Evolutionary conservation across 30 jellyfish, hydroid and myxozoan species (phyloP), one percentile per base, ranked within the genome.

Genomic region (Nemopilema nomurai): DNA sequence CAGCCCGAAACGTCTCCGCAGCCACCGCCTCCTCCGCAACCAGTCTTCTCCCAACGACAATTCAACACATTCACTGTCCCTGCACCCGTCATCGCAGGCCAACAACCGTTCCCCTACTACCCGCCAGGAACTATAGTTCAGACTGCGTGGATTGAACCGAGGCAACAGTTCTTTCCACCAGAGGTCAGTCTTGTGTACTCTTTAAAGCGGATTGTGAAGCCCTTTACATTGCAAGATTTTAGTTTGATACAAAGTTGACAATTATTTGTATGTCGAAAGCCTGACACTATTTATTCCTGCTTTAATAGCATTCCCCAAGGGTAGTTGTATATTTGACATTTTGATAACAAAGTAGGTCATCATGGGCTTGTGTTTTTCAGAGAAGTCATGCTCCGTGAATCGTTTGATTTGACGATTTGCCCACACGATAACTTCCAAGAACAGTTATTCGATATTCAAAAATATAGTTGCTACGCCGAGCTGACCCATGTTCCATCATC

Each of bases 401-500:
- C 93, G 95, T 13, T 87, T 83, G 25, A 94, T 94, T 53, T 89
- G 74, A 70, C 0, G 97, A 75, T 73, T 94, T 94, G 16, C 99
- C 99, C 51, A 90, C 97, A 22, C 84, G 50, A 8, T 90, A 86
- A 19, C 91, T 92, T 17, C 99, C 99, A 52, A 94, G 90, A 1
- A 94, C 97, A 1, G 99, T 86, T 7, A 94, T 94, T 26, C 99
- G 90, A 83, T 94, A 94, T 67, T 94, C 99, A 49, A 94, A 94
- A 25, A 94, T 91, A 80, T 94, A 94, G 20, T 92, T 89, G 69
- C 97, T 89, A 21, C 88, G 89, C 26, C 99, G 81, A 25, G 91
- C 99, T 32, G 71, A 64, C 62, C 89, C 85, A 13, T n/a, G 53
- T 21, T 80, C 86, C 90, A 70, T 77, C 22, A n/a, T 51, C 51